phyloP scores from a whole-genome alignment of 37 sponge, comb jelly and placozoan species.

The Beroe ovata region DNA sequence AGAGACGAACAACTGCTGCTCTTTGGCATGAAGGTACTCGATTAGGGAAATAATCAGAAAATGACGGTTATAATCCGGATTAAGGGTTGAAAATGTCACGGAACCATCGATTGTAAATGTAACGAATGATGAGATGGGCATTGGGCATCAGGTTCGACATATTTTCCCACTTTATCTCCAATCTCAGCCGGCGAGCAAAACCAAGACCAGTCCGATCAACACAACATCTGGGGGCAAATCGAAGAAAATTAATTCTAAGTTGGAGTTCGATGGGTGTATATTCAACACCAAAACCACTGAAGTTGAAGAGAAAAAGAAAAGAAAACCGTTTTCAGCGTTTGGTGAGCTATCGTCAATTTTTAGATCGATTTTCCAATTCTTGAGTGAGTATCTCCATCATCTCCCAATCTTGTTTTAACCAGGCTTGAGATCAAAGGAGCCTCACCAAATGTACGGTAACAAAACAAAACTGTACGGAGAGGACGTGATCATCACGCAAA shows the following conservation, averaged over 20 bases:
- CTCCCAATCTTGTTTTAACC: background rate
- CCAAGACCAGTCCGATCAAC: background rate
- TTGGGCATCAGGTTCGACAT: no score
- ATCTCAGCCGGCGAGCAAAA: background rate
- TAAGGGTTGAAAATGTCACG: no score
- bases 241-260: conserved; percentile 45
- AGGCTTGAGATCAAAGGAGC: conserved; percentile 23
- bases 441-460: conserved; percentile 25
- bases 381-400: no score
- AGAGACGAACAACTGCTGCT: conserved; percentile 26
- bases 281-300: conserved; percentile 1
- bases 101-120: no score
- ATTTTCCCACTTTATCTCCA: no score
- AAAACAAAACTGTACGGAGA: conserved; percentile 60
- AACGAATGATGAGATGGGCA: no score
- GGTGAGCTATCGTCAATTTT: conserved; percentile 8
- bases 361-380: no score
- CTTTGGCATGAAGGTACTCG: conserved; percentile 64
- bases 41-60: no score
- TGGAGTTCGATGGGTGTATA: conserved; percentile 43
- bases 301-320: conserved; percentile 3
- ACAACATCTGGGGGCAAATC: background rate
- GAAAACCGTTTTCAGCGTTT: conserved; percentile 17
- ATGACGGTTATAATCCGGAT: no score
- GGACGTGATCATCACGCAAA: conserved; percentile 49